Conservation (phyloP, 2,113 vertebrate species). For the Hirundichthys speculiger region DNA sequence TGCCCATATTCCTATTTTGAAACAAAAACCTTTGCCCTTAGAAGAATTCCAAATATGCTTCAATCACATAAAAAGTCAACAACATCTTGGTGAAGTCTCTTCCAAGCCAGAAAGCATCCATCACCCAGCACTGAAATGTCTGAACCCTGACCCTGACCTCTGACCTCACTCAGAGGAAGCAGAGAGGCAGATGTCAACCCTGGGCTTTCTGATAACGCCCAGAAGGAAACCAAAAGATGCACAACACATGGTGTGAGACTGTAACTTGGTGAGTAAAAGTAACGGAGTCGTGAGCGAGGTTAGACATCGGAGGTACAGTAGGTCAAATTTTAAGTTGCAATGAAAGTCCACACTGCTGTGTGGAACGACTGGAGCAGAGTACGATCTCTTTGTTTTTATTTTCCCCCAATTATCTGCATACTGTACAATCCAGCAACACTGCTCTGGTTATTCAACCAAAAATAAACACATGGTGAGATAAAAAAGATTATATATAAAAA, state of each 20-base stretch:
- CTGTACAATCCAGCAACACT: constrained; percentile 55
- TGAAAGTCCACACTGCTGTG: constrained; percentile 7
- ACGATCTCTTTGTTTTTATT: neutral
- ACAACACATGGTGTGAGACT: neutral
- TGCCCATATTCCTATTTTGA: neutral
- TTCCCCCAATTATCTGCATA: neutral
- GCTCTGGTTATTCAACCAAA: constrained; percentile 66
- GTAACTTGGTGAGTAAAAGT: neutral
- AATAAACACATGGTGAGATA: constrained; percentile 16
- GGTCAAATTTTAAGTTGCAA: constrained; percentile 13
- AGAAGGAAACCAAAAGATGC: constrained; percentile 1
- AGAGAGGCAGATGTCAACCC: constrained; percentile 15
- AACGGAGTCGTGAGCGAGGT: constrained; percentile 4
- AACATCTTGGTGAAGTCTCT: neutral
- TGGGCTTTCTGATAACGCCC: constrained; percentile 4
- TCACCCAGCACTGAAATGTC: neutral
- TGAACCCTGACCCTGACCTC: constrained; percentile 10
- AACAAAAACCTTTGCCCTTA: neutral
- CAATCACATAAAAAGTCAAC: constrained; percentile 7
- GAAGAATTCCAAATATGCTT: constrained; percentile 7
- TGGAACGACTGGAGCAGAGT: neutral
- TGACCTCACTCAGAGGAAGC: constrained; percentile 15
- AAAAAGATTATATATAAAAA: constrained; percentile 1
- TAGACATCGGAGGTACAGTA: constrained; percentile 17
- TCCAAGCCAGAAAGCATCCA: constrained; percentile 4